Percentiles rank a stretch among this genome's conserved stretches.
These are phyloP conservation scores for Melopsittacus undulatus DNA, from an alignment of 2,797 vertebrate species.

Conservation along the genomic window DNA sequence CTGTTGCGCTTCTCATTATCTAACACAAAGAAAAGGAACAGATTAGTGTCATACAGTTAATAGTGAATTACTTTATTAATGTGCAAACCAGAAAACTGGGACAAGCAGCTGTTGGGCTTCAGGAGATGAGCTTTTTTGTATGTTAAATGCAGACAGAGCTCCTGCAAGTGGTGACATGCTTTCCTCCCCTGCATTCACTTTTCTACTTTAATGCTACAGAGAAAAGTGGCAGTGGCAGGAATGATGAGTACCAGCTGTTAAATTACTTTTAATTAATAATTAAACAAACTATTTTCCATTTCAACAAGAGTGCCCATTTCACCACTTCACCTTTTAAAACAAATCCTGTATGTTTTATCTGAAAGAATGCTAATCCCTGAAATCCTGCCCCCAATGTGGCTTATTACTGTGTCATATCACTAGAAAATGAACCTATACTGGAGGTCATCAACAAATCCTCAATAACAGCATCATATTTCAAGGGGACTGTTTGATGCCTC, in stretches of 20 bases:
- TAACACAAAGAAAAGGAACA: conserved; percentile 13
- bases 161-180: not conserved
- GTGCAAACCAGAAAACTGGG: not conserved
- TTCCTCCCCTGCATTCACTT: not conserved
- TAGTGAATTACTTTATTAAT: not conserved
- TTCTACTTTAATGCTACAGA: not conserved
- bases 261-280: not conserved
- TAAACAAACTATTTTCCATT: not conserved
- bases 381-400: rapidly evolving
- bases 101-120: not conserved
- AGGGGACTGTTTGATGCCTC: not conserved
- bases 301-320: not conserved
- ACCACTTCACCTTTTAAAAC: not conserved
- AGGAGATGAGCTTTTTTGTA: not conserved
- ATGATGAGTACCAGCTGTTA: not conserved
- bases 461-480: not conserved
- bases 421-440: not conserved
- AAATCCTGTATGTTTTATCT: not conserved
- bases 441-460: not conserved
- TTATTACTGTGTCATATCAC: rapidly evolving
- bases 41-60: not conserved
- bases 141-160: not conserved
- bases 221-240: not conserved
- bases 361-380: not conserved
- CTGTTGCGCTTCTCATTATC: conserved; percentile 48